Percentiles rank a stretch among this genome's conserved stretches.
phyloP scores from a whole-genome alignment of 2,888 invertebrate genomes.

The Anaspis maculata region DNA sequence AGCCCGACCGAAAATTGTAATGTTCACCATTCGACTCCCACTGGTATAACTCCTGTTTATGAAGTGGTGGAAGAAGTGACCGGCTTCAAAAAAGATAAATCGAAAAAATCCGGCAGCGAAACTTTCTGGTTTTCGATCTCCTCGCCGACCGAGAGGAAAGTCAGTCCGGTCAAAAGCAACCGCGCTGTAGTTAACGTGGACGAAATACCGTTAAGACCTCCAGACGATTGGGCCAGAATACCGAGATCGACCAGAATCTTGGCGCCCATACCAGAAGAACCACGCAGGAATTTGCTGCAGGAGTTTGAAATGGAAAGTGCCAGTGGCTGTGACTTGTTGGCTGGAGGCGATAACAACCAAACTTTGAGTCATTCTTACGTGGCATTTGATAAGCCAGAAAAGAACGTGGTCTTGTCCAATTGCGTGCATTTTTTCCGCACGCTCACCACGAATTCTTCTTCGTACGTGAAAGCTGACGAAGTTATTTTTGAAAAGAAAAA shows the following conservation, averaged over 20 bases:
- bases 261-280: conserved; percentile 35
- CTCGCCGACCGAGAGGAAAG: conserved; percentile 9
- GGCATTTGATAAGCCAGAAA: conserved; percentile 24
- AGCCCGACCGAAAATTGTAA: conserved; percentile 14
- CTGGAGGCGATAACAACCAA: conserved; percentile 4
- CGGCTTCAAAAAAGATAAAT: conserved; percentile 26
- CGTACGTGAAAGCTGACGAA: conserved; percentile 25
- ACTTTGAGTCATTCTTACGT: conserved; percentile 12
- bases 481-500: conserved; percentile 20
- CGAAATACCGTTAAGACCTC: conserved; percentile 32
- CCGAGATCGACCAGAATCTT: conserved; percentile 13
- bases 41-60: not conserved
- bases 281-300: conserved; percentile 23
- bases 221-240: conserved; percentile 18
- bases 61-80: conserved; percentile 17
- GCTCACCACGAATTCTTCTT: conserved; percentile 18
- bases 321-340: conserved; percentile 1
- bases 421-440: conserved; percentile 31
- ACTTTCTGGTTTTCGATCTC: conserved; percentile 36
- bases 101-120: conserved; percentile 27
- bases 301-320: conserved; percentile 1
- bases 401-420: conserved; percentile 26
- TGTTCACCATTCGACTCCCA: conserved; percentile 22
- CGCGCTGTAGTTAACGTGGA: conserved; percentile 28
- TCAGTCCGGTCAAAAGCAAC: conserved; percentile 3